Evolutionary conservation across 92 coral and sea anemone genomes (phyloP).

Genomic region (Isaurus tuberculatus): DNA sequence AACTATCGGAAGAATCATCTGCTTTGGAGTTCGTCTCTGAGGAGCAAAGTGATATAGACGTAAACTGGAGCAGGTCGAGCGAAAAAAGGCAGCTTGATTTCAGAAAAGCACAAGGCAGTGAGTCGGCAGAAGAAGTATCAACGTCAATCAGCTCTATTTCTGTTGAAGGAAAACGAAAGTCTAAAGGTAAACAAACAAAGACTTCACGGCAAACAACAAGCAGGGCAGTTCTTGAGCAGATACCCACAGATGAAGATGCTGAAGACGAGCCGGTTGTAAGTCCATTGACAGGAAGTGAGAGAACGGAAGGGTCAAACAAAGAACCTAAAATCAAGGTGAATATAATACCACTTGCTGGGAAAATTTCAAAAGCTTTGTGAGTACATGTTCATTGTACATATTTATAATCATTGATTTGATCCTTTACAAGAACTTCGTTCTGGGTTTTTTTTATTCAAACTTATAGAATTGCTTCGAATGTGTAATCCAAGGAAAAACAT

Average conservation of each 20-base stretch:
- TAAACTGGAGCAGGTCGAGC: neutral
- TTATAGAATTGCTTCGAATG: too few relatives aligned
- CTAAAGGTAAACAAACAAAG: constrained; percentile 45
- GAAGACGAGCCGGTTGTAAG: neutral
- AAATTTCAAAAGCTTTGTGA: too few relatives aligned
- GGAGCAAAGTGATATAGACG: neutral
- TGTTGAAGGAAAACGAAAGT: constrained; percentile 50
- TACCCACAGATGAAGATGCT: constrained; percentile 36
- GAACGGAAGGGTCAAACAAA: constrained; percentile 32
- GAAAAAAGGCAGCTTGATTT: neutral
- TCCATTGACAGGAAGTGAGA: constrained; percentile 38
- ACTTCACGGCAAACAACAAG: constrained; percentile 18
- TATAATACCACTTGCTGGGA: neutral
- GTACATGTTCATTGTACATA: neutral
- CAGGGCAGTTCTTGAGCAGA: constrained; percentile 26
- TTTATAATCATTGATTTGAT: too few relatives aligned
- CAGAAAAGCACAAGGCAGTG: neutral
- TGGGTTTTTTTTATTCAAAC: too few relatives aligned
- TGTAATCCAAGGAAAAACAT: too few relatives aligned
- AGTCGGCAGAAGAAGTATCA: neutral
- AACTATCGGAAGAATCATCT: constrained; percentile 3
- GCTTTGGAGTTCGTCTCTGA: neutral
- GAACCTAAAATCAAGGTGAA: neutral
- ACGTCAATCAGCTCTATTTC: constrained; percentile 19
- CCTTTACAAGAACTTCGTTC: too few relatives aligned